Conservation (phyloP, 2,888 invertebrate genomes). For the Cerastoderma edule region DNA sequence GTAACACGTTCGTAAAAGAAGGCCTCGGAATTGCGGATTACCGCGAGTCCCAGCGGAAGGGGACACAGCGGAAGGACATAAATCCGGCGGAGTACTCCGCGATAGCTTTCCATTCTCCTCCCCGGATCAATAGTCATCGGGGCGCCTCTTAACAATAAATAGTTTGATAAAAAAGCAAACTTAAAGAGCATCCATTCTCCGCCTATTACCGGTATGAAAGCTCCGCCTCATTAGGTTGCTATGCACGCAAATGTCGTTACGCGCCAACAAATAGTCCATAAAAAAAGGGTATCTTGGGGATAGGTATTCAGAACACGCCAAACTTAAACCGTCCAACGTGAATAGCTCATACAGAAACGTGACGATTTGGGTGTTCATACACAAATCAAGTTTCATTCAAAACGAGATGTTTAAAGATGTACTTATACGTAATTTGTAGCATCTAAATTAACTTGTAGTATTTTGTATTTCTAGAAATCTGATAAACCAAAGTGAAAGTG, state of each 20-base stretch:
- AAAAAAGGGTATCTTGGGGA: constrained; percentile 12
- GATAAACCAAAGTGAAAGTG: no score
- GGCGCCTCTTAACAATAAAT: background rate
- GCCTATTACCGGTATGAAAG: constrained; percentile 27
- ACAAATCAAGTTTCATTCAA: no score
- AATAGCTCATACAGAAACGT: no score
- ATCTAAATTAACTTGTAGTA: no score
- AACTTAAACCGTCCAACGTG: no score
- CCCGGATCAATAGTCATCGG: background rate
- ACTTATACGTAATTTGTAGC: no score
- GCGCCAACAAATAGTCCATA: constrained; percentile 15
- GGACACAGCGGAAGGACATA: constrained; percentile 7
- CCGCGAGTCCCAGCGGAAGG: background rate
- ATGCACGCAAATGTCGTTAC: constrained; percentile 26
- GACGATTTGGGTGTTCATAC: no score
- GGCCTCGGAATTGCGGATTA: background rate
- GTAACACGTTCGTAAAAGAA: constrained; percentile 6
- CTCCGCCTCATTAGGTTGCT: constrained; percentile 19
- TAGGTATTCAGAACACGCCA: no score
- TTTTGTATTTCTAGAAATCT: no score
- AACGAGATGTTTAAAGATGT: no score
- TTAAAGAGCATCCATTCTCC: constrained; percentile 27
- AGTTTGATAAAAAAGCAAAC: constrained; percentile 14
- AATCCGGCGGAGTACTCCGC: constrained; percentile 6
- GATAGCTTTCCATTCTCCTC: constrained; percentile 10